Conservation (phyloP, 2,888 invertebrate species). For the Oithona nana region DNA sequence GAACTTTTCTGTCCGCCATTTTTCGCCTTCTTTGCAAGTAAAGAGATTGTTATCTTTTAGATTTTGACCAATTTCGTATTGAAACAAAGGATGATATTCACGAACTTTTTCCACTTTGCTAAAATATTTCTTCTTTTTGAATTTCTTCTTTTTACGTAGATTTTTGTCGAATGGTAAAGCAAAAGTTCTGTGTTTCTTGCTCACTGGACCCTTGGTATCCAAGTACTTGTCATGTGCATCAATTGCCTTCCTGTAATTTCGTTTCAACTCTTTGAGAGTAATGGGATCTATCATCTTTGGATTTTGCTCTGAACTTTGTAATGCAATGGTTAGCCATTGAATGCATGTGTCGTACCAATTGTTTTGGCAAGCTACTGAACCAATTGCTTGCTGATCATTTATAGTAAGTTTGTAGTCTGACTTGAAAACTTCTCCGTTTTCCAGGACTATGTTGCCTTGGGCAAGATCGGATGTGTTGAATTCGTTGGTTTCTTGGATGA, state of each 20-base stretch:
- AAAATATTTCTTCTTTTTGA: not conserved
- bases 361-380: not conserved
- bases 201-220: not conserved
- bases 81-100: not conserved
- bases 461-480: not conserved
- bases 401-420: not conserved
- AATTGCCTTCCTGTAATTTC: not conserved
- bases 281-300: not conserved
- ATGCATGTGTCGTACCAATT: not conserved
- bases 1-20: not conserved
- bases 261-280: not conserved
- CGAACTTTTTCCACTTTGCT: not conserved
- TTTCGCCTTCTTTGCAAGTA: not conserved
- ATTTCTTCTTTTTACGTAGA: not conserved
- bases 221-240: not conserved
- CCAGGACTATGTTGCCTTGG: not conserved
- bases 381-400: not conserved
- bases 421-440: not conserved
- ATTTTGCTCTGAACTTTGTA: not conserved
- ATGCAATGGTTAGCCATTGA: not conserved
- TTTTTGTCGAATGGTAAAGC: not conserved
- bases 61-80: not conserved
- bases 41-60: not conserved
- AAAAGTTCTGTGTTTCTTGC: not conserved
- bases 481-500: not conserved